A percentile compares a stretch with the other conserved stretches of the same genome.
phyloP scores from a whole-genome alignment of 2,113 vertebrate species.

The Formicarius rufipectus region DNA sequence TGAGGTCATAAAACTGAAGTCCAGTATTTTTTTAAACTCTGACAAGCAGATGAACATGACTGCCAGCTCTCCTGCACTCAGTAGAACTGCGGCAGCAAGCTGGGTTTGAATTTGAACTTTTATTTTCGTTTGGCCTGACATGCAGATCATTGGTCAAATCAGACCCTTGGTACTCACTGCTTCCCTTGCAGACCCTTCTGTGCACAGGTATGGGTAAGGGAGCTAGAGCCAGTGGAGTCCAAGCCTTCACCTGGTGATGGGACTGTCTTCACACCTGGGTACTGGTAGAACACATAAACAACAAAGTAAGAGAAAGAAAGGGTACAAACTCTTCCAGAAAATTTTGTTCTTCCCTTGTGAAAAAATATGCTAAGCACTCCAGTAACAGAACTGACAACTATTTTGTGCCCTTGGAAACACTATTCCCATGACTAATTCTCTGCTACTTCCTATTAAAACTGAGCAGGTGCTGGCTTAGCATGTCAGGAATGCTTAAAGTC shows the following conservation, averaged over 20 bases:
- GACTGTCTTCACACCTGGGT: background rate
- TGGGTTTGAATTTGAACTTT: background rate
- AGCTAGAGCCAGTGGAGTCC: rapidly evolving
- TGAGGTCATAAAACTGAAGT: background rate
- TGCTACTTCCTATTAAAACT: background rate
- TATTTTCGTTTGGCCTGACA: background rate
- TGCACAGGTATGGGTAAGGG: background rate
- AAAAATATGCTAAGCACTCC: background rate
- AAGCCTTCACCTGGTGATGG: background rate
- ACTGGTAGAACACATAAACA: background rate
- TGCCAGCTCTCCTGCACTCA: background rate
- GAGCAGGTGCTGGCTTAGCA: background rate
- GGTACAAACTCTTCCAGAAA: background rate
- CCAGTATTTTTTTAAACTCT: background rate
- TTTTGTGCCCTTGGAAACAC: background rate
- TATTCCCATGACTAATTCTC: background rate
- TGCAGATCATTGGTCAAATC: background rate
- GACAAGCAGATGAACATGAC: background rate
- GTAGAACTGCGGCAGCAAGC: background rate
- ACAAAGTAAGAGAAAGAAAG: background rate
- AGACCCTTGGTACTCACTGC: background rate
- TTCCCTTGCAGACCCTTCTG: background rate
- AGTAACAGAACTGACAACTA: background rate
- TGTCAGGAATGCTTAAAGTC: background rate
- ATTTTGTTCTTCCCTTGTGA: background rate